Conservation (phyloP, 2,113 vertebrate genomes). For the Grallaria varia region DNA sequence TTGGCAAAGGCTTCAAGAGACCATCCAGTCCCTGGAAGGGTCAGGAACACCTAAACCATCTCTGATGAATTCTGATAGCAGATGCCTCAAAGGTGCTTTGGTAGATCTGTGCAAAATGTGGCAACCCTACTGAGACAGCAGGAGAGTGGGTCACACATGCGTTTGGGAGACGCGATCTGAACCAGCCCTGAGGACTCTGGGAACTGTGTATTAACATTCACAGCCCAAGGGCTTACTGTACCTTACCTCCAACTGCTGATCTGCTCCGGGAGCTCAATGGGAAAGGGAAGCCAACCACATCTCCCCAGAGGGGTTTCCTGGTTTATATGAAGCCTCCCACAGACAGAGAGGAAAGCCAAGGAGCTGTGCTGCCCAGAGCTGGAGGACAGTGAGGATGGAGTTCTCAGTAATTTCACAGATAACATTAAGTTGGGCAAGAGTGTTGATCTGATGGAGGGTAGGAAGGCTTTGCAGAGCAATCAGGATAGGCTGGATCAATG, state of each 20-base stretch:
- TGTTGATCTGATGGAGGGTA: background rate
- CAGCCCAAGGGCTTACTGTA: background rate
- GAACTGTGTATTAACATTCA: background rate
- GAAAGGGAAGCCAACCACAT: background rate
- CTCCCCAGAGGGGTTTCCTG: background rate
- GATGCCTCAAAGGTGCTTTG: background rate
- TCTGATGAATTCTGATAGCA: background rate
- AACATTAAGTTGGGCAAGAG: background rate
- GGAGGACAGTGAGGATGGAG: background rate
- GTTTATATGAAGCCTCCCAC: background rate
- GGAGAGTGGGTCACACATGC: fast-evolving
- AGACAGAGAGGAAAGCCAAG: background rate
- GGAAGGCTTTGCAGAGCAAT: background rate
- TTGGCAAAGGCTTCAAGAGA: background rate
- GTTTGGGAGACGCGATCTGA: background rate
- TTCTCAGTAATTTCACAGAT: background rate
- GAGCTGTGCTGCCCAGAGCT: background rate
- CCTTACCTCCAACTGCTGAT: background rate
- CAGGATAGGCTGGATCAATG: background rate
- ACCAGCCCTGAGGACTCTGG: background rate
- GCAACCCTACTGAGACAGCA: background rate
- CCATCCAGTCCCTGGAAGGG: background rate
- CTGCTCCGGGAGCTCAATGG: background rate
- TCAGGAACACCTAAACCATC: background rate
- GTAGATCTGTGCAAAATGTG: background rate